These are phyloP conservation scores for Tipula unca DNA, from an alignment of 2,888 invertebrate species.

Conservation along the genomic window DNA sequence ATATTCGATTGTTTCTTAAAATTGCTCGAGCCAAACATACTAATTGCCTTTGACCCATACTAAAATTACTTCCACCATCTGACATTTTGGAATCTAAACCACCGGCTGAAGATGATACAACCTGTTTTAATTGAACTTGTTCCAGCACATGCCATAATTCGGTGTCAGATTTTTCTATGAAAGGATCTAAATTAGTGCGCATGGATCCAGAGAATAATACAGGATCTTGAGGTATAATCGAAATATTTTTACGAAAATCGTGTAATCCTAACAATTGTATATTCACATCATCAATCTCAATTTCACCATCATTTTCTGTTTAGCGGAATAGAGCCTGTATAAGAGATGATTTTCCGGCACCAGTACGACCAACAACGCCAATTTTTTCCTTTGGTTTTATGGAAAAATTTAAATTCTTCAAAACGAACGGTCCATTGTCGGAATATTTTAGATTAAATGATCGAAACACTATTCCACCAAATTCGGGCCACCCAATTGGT, in stretches of 20 bases:
- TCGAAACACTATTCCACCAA: conserved; percentile 52
- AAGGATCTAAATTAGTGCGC: conserved; percentile 71
- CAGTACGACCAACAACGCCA: conserved; percentile 71
- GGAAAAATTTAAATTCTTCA: conserved; percentile 55
- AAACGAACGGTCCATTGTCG: conserved; percentile 53
- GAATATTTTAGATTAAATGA: conserved; percentile 57
- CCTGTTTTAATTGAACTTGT: conserved; percentile 64
- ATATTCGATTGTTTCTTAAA: conserved; percentile 48
- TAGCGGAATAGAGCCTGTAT: conserved; percentile 65
- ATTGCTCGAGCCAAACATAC: conserved; percentile 74
- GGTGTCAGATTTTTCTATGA: conserved; percentile 56
- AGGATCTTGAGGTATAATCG: conserved; percentile 82
- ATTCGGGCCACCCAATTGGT: conserved; percentile 53
- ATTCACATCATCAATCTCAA: conserved; percentile 61
- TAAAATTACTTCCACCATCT: conserved; percentile 67
- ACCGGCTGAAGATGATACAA: conserved; percentile 46
- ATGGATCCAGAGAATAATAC: conserved; percentile 67
- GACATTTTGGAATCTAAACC: conserved; percentile 58
- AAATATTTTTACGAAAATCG: conserved; percentile 63
- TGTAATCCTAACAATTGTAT: conserved; percentile 56
- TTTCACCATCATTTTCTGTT: conserved; percentile 60
- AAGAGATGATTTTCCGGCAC: conserved; percentile 70
- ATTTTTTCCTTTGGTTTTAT: conserved; percentile 46
- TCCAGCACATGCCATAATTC: conserved; percentile 62
- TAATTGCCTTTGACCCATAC: conserved; percentile 72